Base-by-base conservation (phyloP, 2,888 invertebrate species). In the Matsumyia berberina region DNA sequence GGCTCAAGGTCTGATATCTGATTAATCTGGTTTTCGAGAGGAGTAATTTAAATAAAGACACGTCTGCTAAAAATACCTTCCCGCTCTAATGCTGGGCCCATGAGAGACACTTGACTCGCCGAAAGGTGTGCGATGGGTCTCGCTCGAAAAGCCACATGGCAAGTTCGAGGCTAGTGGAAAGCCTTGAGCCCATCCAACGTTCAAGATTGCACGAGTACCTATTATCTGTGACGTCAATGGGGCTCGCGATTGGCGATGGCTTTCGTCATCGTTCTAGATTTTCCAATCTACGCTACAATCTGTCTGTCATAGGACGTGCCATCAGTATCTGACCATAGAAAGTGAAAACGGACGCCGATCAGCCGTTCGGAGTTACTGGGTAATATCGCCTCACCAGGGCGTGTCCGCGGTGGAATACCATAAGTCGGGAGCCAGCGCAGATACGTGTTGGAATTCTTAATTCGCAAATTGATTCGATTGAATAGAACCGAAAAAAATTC, bases 361-460 rank as follows among this genome's bases (percentile, higher is more conserved):
- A 46, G 17, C 57, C 8, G 51, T 31, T 29, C 19, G 12, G 11
- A 60, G 35, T 37, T 53, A 73, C 53, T 44, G 29, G 53, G 17
- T 35, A 37, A 66, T 53, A 44, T 58, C 39, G 57, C 46, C 39
- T 33, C 46, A 62, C 57, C 42, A 66, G 80, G 85, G 85, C 79
- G 85, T 85, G 85, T 85, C 80, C 70, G 44, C 15, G 15, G 31
- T 8, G 17, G 37, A 49, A 62, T 58, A 46, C 53, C 60, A 70
- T 55, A 81, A 67, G 29, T 64, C 17, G n/a, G 19, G 39, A 58
- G 42, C 24, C 58, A 29, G 53, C 29, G 53, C 57, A 53, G 62
- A 44, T 85, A 76, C 85, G 85, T 85, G 85, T 9, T 60, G 76
- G 80, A 80, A 85, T 85, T 85, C 66, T 66, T 24, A 85, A 74